A percentile compares a stretch with the other conserved stretches of the same genome.
Evolutionary conservation across 64 coral and sea anemone species (phyloP).

Genomic region (Pachyseris speciosa): DNA sequence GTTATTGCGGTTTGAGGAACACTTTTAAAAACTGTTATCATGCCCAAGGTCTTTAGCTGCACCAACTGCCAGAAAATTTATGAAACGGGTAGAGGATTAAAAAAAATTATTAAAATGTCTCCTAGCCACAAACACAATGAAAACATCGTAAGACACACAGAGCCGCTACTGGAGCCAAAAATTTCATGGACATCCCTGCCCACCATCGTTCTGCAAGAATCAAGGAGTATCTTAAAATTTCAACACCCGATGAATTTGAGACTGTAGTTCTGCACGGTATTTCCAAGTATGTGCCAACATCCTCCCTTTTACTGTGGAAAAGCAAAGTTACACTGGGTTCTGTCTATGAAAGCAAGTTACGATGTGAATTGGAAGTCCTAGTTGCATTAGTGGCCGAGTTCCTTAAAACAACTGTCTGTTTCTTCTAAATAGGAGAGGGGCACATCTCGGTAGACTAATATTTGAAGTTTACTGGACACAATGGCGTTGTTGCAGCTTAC

Average conservation of each 20-base stretch:
- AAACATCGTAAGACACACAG: not conserved
- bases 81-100: conserved; percentile 5
- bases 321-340: conserved; percentile 15
- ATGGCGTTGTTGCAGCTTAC: conserved; percentile 49
- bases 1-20: not conserved
- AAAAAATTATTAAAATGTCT: not conserved
- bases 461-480: conserved; percentile 23
- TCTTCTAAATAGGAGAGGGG: conserved; percentile 12
- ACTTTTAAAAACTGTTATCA: not conserved
- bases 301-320: not conserved
- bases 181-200: conserved; percentile 28
- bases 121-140: conserved; percentile 7
- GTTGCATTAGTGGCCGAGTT: conserved; percentile 3
- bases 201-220: conserved; percentile 12
- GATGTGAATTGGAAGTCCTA: conserved; percentile 19
- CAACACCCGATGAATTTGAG: conserved; percentile 4
- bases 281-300: conserved; percentile 23
- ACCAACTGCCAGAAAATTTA: not conserved
- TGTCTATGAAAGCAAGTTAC: conserved; percentile 16
- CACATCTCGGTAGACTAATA: not conserved
- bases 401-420: conserved; percentile 18
- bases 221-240: conserved; percentile 16
- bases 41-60: conserved; percentile 28
- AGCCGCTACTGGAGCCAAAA: not conserved
- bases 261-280: not conserved